Conservation (phyloP, 2,888 invertebrate species). For the Rotaria magnacalcarata region DNA sequence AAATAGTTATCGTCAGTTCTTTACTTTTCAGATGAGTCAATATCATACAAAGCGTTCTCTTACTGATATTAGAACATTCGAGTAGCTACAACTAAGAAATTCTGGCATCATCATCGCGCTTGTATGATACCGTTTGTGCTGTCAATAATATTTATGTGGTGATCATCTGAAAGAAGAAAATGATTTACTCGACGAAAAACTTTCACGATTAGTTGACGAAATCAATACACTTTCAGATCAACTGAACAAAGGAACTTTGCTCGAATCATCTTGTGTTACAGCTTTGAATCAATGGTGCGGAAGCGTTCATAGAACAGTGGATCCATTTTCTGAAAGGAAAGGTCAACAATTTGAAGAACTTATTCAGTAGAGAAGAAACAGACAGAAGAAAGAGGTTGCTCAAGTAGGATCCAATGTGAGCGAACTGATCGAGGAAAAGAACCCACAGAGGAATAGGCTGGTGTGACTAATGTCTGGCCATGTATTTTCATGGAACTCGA, state of each 20-base stretch:
- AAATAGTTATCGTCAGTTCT: too few relatives aligned
- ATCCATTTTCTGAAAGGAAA: background rate
- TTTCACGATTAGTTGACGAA: background rate
- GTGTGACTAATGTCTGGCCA: too few relatives aligned
- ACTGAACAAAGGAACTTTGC: background rate
- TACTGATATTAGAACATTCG: too few relatives aligned
- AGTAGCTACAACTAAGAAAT: background rate
- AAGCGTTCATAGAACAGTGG: background rate
- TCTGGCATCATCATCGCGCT: background rate
- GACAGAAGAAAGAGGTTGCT: background rate
- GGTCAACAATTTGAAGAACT: background rate
- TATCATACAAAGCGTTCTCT: too few relatives aligned
- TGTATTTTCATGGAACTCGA: too few relatives aligned
- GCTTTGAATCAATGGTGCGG: background rate
- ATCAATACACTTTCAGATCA: background rate
- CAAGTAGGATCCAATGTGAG: background rate
- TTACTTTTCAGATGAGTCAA: too few relatives aligned
- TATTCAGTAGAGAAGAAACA: background rate
- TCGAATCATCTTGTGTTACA: background rate
- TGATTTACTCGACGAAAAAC: background rate
- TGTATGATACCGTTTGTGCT: background rate
- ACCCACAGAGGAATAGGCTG: background rate
- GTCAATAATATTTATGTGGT: slow-evolving; percentile 11
- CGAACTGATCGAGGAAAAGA: background rate
- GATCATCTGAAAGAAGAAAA: background rate